Evolutionary conservation across 2,113 vertebrate genomes (phyloP).

Genomic region (Panurus biarmicus): DNA sequence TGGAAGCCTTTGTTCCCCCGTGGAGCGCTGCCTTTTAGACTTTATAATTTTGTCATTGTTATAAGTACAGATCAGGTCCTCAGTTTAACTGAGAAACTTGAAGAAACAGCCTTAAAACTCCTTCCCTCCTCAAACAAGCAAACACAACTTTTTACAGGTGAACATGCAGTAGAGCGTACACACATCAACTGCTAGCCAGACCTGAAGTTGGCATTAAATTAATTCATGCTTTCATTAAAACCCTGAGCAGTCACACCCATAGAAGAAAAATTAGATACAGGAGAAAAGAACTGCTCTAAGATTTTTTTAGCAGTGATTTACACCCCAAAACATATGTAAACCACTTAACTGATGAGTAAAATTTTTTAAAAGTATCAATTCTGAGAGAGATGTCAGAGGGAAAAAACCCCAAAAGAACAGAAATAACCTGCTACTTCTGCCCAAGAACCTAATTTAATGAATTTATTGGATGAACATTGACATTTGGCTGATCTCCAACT

Average conservation of each 20-base stretch:
- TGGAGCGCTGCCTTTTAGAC: background rate
- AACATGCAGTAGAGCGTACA: background rate
- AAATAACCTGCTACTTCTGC: background rate
- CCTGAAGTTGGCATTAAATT: background rate
- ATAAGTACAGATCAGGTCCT: background rate
- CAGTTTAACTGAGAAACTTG: background rate
- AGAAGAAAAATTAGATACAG: background rate
- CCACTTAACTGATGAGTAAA: background rate
- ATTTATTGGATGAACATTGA: background rate
- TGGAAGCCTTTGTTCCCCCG: background rate
- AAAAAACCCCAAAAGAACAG: background rate
- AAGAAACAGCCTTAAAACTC: background rate
- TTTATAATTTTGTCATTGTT: background rate
- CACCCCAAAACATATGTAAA: background rate
- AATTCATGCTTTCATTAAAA: background rate
- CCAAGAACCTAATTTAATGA: background rate
- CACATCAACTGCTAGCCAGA: background rate
- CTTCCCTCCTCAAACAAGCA: background rate
- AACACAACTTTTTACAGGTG: background rate
- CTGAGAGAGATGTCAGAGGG: background rate
- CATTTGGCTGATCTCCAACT: background rate
- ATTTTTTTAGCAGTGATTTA: background rate
- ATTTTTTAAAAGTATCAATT: background rate
- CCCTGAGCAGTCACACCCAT: background rate
- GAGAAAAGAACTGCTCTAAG: background rate